Evolutionary conservation across 2,113 vertebrate genomes (phyloP).

Genomic region (Rhizomys pruinosus): DNA sequence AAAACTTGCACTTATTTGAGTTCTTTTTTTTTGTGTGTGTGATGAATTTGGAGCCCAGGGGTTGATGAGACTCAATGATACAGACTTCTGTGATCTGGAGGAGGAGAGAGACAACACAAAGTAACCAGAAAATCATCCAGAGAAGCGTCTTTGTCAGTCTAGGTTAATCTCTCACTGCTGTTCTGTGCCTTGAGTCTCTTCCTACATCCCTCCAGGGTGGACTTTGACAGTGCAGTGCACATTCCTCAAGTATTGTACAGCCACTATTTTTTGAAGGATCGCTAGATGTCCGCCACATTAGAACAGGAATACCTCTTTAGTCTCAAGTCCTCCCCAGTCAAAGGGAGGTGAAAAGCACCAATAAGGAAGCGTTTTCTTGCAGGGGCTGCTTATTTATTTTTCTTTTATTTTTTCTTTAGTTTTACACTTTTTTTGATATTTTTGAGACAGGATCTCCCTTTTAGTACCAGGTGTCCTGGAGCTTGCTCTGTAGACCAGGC

Average conservation of each 20-base stretch:
- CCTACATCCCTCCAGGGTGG: not conserved
- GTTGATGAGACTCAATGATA: not conserved
- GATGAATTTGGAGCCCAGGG: not conserved
- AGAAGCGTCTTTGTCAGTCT: not conserved
- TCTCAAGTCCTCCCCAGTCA: not conserved
- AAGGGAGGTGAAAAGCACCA: not conserved
- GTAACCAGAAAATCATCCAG: not conserved
- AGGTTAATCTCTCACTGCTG: not conserved
- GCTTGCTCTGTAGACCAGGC: no score
- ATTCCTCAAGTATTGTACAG: not conserved
- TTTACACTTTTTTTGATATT: no score
- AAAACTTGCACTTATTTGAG: constrained; percentile 2
- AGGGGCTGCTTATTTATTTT: not conserved
- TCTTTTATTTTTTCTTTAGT: no score
- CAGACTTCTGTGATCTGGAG: not conserved
- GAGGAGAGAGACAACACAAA: not conserved
- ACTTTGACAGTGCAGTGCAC: not conserved
- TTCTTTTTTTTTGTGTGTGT: constrained; percentile 10
- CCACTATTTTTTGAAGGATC: not conserved
- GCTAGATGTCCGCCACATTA: not conserved
- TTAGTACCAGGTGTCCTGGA: no score
- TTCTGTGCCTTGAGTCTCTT: not conserved
- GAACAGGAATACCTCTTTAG: not conserved
- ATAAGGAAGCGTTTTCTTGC: no score
- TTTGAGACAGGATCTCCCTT: no score